Evolutionary conservation across 2,888 invertebrate genomes (phyloP).

Genomic region (Crossocerus cetratus): DNA sequence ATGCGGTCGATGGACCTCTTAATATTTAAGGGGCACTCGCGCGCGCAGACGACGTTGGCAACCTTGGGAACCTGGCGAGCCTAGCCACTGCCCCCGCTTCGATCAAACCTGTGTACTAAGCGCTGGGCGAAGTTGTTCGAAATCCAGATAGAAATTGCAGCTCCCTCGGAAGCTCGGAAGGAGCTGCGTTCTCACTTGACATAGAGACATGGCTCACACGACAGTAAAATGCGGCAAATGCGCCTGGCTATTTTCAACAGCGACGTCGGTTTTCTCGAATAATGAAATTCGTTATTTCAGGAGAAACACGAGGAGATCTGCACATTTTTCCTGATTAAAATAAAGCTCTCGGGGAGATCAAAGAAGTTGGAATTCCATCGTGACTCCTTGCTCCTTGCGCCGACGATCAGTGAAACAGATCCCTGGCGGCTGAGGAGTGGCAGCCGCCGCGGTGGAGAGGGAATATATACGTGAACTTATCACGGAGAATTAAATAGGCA

Average conservation of each 20-base stretch:
- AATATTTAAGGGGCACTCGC: constrained; percentile 33
- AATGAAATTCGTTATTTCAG: neutral
- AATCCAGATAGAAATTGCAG: neutral
- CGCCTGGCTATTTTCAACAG: neutral
- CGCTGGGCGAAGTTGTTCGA: neutral
- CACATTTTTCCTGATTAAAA: too few species aligned
- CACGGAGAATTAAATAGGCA: neutral
- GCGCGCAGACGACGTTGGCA: constrained; percentile 14
- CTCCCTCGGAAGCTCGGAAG: neutral
- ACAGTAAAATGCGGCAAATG: neutral
- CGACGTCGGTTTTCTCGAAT: neutral
- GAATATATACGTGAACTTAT: too few species aligned
- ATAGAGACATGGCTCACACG: neutral
- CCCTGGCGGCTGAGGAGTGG: too few species aligned
- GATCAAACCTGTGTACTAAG: neutral
- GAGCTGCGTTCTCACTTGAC: neutral
- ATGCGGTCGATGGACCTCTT: constrained; percentile 20
- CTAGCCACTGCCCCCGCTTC: neutral
- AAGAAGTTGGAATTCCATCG: too few species aligned
- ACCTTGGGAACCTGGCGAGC: constrained; percentile 2
- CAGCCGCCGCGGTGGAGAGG: too few species aligned
- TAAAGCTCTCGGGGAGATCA: too few species aligned
- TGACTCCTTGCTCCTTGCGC: too few species aligned
- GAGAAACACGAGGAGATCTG: too few species aligned
- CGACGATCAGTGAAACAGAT: too few species aligned